phyloP scores from a whole-genome alignment of 2,113 vertebrate species.

The Pachyramphus minor region DNA sequence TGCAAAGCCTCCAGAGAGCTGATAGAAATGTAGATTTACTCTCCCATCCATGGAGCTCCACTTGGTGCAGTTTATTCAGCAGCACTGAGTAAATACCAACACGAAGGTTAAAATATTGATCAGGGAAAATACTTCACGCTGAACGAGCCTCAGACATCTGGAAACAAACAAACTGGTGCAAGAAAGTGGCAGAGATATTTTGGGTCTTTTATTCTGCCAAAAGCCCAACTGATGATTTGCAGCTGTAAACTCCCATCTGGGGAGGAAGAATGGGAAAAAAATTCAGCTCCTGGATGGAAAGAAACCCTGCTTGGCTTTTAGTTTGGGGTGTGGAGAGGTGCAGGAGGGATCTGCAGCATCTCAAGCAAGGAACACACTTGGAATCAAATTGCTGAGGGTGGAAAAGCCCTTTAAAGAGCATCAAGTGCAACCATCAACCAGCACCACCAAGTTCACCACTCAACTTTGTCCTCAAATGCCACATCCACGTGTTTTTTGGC shows the following conservation, averaged over 20 bases:
- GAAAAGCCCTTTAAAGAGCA: not conserved
- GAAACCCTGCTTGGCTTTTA: not conserved
- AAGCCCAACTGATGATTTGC: not conserved
- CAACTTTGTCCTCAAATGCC: not conserved
- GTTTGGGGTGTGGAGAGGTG: not conserved
- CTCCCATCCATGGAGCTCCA: conserved; percentile 7
- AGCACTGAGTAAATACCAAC: conserved; percentile 54
- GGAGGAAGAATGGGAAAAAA: not conserved
- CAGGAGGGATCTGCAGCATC: not conserved
- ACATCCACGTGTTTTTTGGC: rapidly evolving
- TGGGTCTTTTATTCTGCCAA: not conserved
- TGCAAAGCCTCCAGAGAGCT: conserved; percentile 40
- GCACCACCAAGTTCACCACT: not conserved
- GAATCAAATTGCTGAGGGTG: not conserved
- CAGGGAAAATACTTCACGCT: conserved; percentile 24
- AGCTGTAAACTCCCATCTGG: conserved; percentile 8
- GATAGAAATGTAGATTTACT: conserved; percentile 14
- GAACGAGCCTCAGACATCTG: conserved; percentile 37
- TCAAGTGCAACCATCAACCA: not conserved
- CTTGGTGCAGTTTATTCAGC: conserved; percentile 29
- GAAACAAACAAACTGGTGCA: conserved; percentile 38
- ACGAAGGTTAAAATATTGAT: conserved; percentile 65
- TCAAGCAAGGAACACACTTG: not conserved
- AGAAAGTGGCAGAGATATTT: conserved; percentile 1
- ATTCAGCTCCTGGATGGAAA: not conserved